Evolutionary conservation across 1,140 invertebrate species (phyloP).

Genomic region (Brachionus angularis): DNA sequence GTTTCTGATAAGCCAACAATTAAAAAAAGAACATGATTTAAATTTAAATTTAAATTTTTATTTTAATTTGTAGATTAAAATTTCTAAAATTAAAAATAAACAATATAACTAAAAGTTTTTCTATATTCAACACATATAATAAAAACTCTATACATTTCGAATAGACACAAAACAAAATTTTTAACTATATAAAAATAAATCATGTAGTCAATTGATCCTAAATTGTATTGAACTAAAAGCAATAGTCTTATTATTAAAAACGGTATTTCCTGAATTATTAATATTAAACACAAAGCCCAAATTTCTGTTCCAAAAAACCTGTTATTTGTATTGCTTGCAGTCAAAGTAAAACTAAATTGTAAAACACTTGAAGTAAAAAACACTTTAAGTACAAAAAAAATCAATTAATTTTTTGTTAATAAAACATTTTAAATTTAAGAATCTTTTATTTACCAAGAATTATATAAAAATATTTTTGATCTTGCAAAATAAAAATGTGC

Average conservation of each 20-base stretch:
- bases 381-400: not conserved
- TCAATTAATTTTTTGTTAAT: not conserved
- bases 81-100: no score
- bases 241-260: constrained; percentile 40
- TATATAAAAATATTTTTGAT: not conserved
- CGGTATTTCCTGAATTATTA: constrained; percentile 16
- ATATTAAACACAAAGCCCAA: constrained; percentile 17
- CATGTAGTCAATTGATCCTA: constrained; percentile 5
- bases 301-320: constrained; percentile 33
- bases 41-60: no score
- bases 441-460: constrained; percentile 17
- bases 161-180: constrained; percentile 31
- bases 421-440: constrained; percentile 8
- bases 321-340: not conserved
- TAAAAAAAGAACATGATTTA: no score
- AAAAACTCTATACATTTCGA: constrained; percentile 33
- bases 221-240: constrained; percentile 20
- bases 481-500: constrained; percentile 5
- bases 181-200: constrained; percentile 43
- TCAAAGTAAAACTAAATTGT: constrained; percentile 36
- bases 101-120: no score
- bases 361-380: constrained; percentile 28
- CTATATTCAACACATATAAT: constrained; percentile 8
- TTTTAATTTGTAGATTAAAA: no score
- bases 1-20: no score